phyloP scores from a whole-genome alignment of 2,888 invertebrate genomes.

The Drosophila buzzatii region DNA sequence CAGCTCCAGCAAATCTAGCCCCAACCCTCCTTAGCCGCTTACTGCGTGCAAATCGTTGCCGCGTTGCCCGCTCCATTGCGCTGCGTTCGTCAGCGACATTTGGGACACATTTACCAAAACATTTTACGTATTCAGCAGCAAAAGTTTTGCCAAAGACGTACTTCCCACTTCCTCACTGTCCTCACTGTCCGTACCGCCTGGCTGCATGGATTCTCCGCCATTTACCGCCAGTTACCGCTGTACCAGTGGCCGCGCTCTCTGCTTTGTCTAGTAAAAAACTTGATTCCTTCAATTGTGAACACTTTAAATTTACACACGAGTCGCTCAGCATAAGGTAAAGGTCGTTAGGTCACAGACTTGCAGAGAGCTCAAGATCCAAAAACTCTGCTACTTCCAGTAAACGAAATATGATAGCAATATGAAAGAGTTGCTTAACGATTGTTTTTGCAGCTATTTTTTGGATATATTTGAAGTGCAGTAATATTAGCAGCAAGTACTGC shows the following conservation, averaged over 20 bases:
- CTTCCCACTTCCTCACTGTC: no score
- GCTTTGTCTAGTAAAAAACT: constrained; percentile 3
- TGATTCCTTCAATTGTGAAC: not conserved
- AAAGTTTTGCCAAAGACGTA: constrained; percentile 64
- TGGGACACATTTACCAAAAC: constrained; percentile 81
- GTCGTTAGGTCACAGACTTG: not conserved
- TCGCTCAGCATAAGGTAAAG: no score
- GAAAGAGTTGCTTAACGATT: no score
- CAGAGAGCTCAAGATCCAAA: not conserved
- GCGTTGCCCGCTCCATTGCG: constrained; percentile 54
- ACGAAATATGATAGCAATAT: not conserved
- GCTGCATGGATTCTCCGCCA: constrained; percentile 29
- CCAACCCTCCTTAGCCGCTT: not conserved
- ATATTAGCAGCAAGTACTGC: not conserved
- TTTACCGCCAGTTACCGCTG: constrained; percentile 19
- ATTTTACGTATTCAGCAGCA: constrained; percentile 80
- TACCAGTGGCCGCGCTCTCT: not conserved
- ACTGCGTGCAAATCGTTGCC: constrained; percentile 67
- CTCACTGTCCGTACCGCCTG: constrained; percentile 25
- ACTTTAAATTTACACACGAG: not conserved
- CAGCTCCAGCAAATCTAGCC: not conserved
- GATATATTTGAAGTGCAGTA: not conserved
- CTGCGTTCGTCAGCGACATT: constrained; percentile 70
- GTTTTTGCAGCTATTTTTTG: no score
- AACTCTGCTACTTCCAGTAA: not conserved